These are phyloP conservation scores for Rana temporaria DNA, from an alignment of 2,113 vertebrate species.

Conservation along the genomic window DNA sequence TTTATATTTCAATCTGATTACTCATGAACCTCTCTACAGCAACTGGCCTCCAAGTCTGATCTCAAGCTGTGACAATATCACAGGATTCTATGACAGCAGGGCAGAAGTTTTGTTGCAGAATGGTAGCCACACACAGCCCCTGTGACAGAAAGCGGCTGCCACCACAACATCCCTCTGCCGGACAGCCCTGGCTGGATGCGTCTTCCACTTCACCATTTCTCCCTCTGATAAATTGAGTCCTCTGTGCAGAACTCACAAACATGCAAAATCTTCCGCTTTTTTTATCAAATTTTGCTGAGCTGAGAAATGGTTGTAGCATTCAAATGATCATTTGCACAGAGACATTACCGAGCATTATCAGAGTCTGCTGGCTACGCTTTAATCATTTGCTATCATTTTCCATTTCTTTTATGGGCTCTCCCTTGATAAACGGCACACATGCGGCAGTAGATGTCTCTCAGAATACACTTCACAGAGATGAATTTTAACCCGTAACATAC, in stretches of 20 bases:
- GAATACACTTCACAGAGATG: background rate
- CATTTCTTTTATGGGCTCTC: background rate
- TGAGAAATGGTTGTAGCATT: conserved; percentile 18
- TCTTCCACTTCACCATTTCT: background rate
- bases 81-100: too few relatives aligned
- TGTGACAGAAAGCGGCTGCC: background rate
- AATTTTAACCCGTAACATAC: too few relatives aligned
- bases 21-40: too few relatives aligned
- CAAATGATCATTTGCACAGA: background rate
- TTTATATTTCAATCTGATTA: too few relatives aligned
- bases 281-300: background rate
- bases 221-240: background rate
- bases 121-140: background rate
- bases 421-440: background rate
- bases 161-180: background rate
- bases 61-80: too few relatives aligned
- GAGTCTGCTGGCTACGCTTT: background rate
- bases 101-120: too few relatives aligned
- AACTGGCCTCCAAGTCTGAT: too few relatives aligned
- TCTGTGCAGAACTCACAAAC: background rate
- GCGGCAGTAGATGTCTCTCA: background rate
- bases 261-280: conserved; percentile 6
- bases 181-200: background rate
- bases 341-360: background rate
- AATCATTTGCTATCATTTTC: conserved; percentile 1